Base-by-base conservation (phyloP, 2,888 invertebrate species). In the Acanthosepion pharaonis region DNA sequence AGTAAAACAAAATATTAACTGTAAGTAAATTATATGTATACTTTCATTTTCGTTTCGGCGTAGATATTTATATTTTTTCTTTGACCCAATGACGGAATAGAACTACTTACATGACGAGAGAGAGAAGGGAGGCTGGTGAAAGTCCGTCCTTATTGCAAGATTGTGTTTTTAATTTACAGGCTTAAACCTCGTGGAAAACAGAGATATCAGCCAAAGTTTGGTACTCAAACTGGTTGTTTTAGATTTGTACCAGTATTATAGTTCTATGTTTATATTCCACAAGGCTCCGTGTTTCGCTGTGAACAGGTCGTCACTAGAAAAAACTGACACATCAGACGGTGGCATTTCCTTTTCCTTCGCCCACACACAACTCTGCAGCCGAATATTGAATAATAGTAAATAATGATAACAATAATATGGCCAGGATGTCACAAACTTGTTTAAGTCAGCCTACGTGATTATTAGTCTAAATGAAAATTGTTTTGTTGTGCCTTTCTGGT, bases 81-180 rank as follows among this genome's bases (percentile, higher is more conserved):
- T 49, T 53, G 15, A 92, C 92, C 92, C 48, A 53, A 49, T 92
- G 92, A 92, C 51, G 92, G n/a, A 92, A 92, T 92, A 42, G 48
- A 23, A 51, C n/a, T 78, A 78, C 78, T 78, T 78, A 78, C 28
- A 78, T 28, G 78, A 78, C 28, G 78, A 78, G 28, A n/a, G 28
- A n/a, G 9, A 48, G 42, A 92, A 33, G 51, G n/a, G 91, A 91
- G 42, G 15, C n/a, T 91, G 91, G 91, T 33, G 91, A 42, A 92
- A 25, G 48, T 92, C 49, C 49, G 48, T 92, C 92, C 28, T 78
- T 78, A 78, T 78, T 78, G 64, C 25, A 78, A 78, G 78, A 78
- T n/a, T 78, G 28, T 64, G 78, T n/a, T n/a, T 78, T 78, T 78
- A n/a, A 78, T 55, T 55, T 55, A 55, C 55, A 18, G 55, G 55